phyloP scores from a whole-genome alignment of 2,888 invertebrate species.

The Tholera decimalis region DNA sequence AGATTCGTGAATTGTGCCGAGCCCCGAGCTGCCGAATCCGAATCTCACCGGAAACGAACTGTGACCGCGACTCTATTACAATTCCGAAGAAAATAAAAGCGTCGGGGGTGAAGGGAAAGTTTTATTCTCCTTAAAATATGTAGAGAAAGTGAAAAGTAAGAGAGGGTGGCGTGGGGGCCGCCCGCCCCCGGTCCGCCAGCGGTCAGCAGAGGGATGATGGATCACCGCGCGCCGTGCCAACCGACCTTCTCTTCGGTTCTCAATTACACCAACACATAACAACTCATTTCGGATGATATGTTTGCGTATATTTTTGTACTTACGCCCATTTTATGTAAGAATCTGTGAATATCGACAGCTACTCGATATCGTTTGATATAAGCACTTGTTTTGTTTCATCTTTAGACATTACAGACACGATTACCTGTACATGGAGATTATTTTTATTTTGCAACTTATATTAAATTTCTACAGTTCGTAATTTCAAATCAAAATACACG shows the following conservation, averaged over 20 bases:
- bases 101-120: conserved; percentile 86
- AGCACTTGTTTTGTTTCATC: conserved; percentile 26
- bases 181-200: conserved; percentile 73
- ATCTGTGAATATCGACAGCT: conserved; percentile 50
- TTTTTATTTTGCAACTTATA: not conserved
- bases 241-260: conserved; percentile 85
- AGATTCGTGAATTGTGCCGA: conserved; percentile 76
- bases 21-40: conserved; percentile 66
- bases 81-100: conserved; percentile 84
- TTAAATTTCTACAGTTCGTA: not conserved
- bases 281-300: conserved; percentile 76
- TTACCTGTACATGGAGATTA: conserved; percentile 4
- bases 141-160: conserved; percentile 91
- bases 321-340: conserved; percentile 45
- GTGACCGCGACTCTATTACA: conserved; percentile 80
- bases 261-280: conserved; percentile 88
- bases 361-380: conserved; percentile 23
- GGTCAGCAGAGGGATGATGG: conserved; percentile 91
- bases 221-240: conserved; percentile 86
- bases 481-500: not conserved
- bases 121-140: conserved; percentile 92
- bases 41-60: conserved; percentile 75
- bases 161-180: conserved; percentile 76
- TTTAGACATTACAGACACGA: conserved; percentile 9
- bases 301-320: conserved; percentile 64